Evolutionary conservation across 1,140 invertebrate species (phyloP).

Genomic region (Rhagoletis zephyria): DNA sequence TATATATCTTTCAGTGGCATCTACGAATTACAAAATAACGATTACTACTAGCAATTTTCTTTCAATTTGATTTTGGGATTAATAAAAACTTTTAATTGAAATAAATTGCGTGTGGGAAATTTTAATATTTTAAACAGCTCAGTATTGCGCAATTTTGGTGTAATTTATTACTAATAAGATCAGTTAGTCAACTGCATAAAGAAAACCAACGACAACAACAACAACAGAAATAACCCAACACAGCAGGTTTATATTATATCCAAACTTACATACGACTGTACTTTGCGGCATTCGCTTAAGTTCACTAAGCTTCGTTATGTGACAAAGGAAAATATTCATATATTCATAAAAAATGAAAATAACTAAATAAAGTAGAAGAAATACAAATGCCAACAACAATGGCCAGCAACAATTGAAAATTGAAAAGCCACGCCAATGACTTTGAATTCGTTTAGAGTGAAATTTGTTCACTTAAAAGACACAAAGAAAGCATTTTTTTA

Average conservation of each 20-base stretch:
- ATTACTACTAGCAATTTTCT: neutral
- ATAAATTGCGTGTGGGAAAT: neutral
- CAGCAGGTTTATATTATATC: no score
- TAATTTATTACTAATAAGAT: no score
- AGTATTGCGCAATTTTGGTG: neutral
- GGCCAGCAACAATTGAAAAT: neutral
- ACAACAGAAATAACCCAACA: neutral
- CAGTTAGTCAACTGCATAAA: neutral
- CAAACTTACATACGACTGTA: no score
- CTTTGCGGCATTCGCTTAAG: no score
- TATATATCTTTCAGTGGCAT: no score
- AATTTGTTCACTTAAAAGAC: neutral
- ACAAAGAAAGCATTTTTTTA: neutral
- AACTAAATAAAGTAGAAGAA: neutral
- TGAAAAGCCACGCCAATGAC: neutral
- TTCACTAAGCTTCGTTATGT: no score
- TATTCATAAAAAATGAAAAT: no score
- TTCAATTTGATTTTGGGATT: neutral
- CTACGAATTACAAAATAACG: no score
- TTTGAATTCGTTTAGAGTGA: neutral
- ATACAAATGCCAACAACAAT: neutral
- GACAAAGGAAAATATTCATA: no score
- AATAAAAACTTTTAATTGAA: neutral
- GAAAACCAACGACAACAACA: neutral
- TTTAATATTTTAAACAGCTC: neutral